Conservation (phyloP, 2,888 invertebrate species). For the Dasypogon diadema region DNA sequence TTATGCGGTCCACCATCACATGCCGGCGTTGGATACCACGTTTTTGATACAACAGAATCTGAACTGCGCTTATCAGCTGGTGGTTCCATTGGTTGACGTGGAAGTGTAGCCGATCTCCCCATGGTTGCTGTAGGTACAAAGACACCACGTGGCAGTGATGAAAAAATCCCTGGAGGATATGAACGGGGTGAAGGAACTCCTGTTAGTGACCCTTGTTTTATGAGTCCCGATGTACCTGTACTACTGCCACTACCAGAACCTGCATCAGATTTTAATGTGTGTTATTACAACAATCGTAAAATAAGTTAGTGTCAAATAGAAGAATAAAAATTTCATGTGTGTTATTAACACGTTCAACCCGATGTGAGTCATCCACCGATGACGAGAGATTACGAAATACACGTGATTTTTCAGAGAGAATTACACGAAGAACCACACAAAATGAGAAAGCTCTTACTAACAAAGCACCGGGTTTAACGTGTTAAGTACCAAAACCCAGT, state of each 20-base stretch:
- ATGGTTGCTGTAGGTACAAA: constrained; percentile 69
- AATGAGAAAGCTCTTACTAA: too few species aligned
- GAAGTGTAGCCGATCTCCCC: constrained; percentile 69
- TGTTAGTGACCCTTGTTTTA: constrained; percentile 63
- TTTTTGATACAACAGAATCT: constrained; percentile 71
- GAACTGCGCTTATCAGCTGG: constrained; percentile 70
- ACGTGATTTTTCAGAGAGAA: too few species aligned
- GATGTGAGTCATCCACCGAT: too few species aligned
- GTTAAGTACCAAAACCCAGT: too few species aligned
- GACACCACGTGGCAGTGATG: constrained; percentile 70
- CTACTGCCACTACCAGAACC: constrained; percentile 69
- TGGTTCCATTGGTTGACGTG: constrained; percentile 69
- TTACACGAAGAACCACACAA: too few species aligned
- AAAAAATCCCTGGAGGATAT: constrained; percentile 67
- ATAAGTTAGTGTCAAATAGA: not conserved
- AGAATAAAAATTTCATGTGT: too few species aligned
- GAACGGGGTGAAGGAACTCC: constrained; percentile 62
- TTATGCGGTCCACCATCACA: constrained; percentile 68
- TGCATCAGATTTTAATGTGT: constrained; percentile 52
- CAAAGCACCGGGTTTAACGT: too few species aligned
- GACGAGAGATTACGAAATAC: too few species aligned
- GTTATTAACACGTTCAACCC: too few species aligned
- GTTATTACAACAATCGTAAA: not conserved
- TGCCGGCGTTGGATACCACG: constrained; percentile 70
- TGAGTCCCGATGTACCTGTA: constrained; percentile 65